Percentiles rank a stretch among this genome's conserved stretches.
phyloP scores from a whole-genome alignment of 2,113 vertebrate species.

The Scatophagus argus region DNA sequence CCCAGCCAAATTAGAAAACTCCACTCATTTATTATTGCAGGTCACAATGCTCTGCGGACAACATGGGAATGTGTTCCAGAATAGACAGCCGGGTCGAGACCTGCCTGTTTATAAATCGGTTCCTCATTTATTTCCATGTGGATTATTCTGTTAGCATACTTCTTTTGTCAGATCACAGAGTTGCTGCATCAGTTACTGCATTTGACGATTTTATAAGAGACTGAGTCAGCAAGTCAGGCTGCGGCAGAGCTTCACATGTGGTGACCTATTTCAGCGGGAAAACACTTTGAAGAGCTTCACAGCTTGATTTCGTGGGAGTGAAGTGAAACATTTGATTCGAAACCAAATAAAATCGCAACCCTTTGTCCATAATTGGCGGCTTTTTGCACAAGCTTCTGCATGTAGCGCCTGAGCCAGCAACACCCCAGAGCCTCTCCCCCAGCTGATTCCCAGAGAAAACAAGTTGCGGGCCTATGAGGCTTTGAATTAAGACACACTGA shows the following conservation, averaged over 20 bases:
- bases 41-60: slow-evolving; percentile 40
- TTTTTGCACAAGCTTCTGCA: slow-evolving; percentile 65
- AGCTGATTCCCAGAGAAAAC: slow-evolving; percentile 72
- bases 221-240: slow-evolving; percentile 28
- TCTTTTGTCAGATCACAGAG: slow-evolving; percentile 14
- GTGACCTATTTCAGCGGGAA: neutral
- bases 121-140: slow-evolving; percentile 33
- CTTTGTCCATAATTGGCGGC: slow-evolving; percentile 64
- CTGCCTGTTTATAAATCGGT: slow-evolving; percentile 44
- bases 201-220: slow-evolving; percentile 5
- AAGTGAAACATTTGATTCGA: slow-evolving; percentile 48
- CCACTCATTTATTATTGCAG: slow-evolving; percentile 68
- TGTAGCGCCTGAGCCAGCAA: slow-evolving; percentile 66
- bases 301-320: slow-evolving; percentile 30
- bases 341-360: slow-evolving; percentile 56
- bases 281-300: neutral
- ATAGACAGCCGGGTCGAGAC: slow-evolving; percentile 30
- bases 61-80: slow-evolving; percentile 45
- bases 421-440: slow-evolving; percentile 68
- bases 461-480: slow-evolving; percentile 55
- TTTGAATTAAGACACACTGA: slow-evolving; percentile 74
- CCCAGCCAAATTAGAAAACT: slow-evolving; percentile 73
- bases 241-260: slow-evolving; percentile 6
- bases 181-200: neutral
- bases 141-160: slow-evolving; percentile 7